Evolutionary conservation across 2,113 vertebrate species (phyloP).

Genomic region (Microcebus murinus): DNA sequence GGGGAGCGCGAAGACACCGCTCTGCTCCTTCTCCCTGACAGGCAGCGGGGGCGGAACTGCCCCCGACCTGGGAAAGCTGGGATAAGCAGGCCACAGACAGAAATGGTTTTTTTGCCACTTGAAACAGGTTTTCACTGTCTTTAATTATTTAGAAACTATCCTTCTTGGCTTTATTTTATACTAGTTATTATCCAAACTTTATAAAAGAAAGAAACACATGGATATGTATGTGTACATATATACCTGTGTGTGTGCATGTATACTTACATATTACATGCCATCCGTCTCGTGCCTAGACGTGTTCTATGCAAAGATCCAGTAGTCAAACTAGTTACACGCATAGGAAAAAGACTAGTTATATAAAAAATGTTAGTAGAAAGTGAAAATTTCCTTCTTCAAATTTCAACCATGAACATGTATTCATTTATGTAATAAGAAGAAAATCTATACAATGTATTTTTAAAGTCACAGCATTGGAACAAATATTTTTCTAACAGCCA

Average conservation of each 20-base stretch:
- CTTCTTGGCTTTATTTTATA: background rate
- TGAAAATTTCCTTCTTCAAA: background rate
- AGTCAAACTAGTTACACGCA: background rate
- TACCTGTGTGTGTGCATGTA: background rate
- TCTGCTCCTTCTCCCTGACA: background rate
- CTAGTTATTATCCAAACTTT: background rate
- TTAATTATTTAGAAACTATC: background rate
- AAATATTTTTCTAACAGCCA: slow-evolving; percentile 19
- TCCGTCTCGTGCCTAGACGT: background rate
- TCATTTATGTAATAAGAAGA: background rate
- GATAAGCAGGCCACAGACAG: background rate
- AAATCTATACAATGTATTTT: slow-evolving; percentile 2
- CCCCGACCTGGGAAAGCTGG: too few species aligned
- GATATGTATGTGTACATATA: background rate
- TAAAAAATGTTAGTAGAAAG: background rate
- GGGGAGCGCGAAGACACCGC: too few species aligned
- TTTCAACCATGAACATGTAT: background rate
- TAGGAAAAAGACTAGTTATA: background rate
- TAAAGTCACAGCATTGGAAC: background rate
- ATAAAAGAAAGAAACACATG: background rate
- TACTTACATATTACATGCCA: background rate
- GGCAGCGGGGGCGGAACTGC: background rate
- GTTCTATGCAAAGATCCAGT: background rate
- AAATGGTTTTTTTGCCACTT: background rate
- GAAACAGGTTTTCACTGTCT: background rate